These are phyloP conservation scores for Thunnus maccoyii DNA, from an alignment of 2,113 vertebrate species.

Conservation along the genomic window DNA sequence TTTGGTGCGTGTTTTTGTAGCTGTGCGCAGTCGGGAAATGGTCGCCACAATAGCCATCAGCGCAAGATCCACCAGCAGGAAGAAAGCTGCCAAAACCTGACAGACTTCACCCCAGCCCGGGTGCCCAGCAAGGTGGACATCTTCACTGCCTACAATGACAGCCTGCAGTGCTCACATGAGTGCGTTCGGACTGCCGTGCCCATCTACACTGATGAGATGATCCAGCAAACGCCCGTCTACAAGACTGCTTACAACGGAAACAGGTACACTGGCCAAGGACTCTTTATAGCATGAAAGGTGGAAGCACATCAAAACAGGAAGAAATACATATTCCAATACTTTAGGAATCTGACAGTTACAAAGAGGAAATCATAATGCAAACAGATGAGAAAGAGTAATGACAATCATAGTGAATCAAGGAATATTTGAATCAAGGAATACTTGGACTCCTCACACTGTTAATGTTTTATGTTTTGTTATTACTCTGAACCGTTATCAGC, in stretches of 20 bases:
- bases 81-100: conserved; percentile 98
- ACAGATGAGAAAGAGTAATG: background rate
- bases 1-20: conserved; percentile 90
- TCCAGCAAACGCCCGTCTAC: conserved; percentile 92
- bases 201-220: conserved; percentile 92
- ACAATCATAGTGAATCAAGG: background rate
- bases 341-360: no score
- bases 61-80: conserved; percentile 98
- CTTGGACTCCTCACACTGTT: background rate
- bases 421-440: background rate
- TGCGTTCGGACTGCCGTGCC: conserved; percentile 92
- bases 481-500: background rate
- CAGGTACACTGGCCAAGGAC: conserved; percentile 84
- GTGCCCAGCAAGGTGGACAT: conserved; percentile 98
- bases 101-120: conserved; percentile 94
- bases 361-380: background rate
- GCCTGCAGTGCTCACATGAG: conserved; percentile 97
- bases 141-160: conserved; percentile 98
- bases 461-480: background rate
- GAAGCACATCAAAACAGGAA: conserved; percentile 3
- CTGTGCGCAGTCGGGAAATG: conserved; percentile 94
- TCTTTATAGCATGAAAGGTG: background rate
- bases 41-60: conserved; percentile 95
- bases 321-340: background rate
- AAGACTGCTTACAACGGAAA: conserved; percentile 97